Conservation (phyloP, 2,888 invertebrate species). For the Tachina fera region DNA sequence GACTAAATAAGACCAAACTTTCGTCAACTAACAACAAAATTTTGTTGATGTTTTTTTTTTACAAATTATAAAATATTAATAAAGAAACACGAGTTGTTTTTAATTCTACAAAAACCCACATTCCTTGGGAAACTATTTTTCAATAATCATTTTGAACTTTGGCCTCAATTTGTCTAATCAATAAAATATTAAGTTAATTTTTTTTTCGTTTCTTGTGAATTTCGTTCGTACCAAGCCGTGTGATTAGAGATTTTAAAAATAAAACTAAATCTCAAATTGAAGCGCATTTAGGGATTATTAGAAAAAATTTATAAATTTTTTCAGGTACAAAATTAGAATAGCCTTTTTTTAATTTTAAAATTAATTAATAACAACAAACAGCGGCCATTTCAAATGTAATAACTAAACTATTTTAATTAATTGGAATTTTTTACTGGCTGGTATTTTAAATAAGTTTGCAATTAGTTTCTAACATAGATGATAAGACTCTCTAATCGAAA, state of each 20-base stretch:
- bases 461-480: neutral
- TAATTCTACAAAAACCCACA: slow-evolving; percentile 5
- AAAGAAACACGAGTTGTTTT: neutral
- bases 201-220: neutral
- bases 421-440: neutral
- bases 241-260: slow-evolving; percentile 17
- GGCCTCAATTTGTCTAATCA: slow-evolving; percentile 65
- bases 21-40: neutral
- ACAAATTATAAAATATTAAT: neutral
- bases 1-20: too few species aligned
- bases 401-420: neutral
- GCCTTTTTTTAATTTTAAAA: neutral
- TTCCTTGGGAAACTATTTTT: neutral
- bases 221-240: slow-evolving; percentile 34
- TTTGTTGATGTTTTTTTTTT: neutral
- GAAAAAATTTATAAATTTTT: neutral
- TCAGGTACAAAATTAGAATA: neutral
- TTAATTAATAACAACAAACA: neutral
- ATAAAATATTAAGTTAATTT: neutral
- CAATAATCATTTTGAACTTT: slow-evolving; percentile 42
- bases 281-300: slow-evolving; percentile 15
- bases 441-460: neutral
- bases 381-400: neutral
- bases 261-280: neutral
- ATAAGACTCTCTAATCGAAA: neutral